phyloP scores from a whole-genome alignment of 1,140 invertebrate species.

The Drosophila orosa region DNA sequence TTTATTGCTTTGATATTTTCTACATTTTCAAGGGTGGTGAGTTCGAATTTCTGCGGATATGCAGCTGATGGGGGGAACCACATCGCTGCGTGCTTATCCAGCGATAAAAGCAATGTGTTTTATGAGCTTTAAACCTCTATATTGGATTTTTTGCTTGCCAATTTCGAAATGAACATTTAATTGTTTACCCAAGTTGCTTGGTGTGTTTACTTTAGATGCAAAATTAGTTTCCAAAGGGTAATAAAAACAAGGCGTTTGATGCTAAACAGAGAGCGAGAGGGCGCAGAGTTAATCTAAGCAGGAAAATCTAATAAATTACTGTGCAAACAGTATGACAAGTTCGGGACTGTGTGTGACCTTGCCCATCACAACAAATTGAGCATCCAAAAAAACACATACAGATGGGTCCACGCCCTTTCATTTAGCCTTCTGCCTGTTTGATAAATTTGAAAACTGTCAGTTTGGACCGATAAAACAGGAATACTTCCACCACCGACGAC shows the following conservation, averaged over 20 bases:
- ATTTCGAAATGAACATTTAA: slow-evolving; percentile 54
- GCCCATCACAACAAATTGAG: slow-evolving; percentile 51
- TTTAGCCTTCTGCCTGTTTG: slow-evolving; percentile 45
- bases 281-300: slow-evolving; percentile 5
- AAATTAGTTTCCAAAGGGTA: slow-evolving; percentile 48
- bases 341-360: slow-evolving; percentile 53
- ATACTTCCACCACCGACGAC: slow-evolving; percentile 18
- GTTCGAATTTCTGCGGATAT: slow-evolving; percentile 14
- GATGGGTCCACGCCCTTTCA: slow-evolving; percentile 36
- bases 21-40: slow-evolving; percentile 8
- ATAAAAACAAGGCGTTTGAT: slow-evolving; percentile 50
- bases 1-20: slow-evolving; percentile 56
- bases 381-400: slow-evolving; percentile 22
- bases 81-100: slow-evolving; percentile 38
- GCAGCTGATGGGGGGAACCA: slow-evolving; percentile 19
- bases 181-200: slow-evolving; percentile 59
- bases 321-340: slow-evolving; percentile 51
- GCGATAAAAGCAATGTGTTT: slow-evolving; percentile 51
- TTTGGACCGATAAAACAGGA: slow-evolving; percentile 60
- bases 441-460: slow-evolving; percentile 80
- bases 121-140: slow-evolving; percentile 53
- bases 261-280: slow-evolving; percentile 16
- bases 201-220: slow-evolving; percentile 34
- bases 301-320: slow-evolving; percentile 61
- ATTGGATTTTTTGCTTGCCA: slow-evolving; percentile 38